Base-by-base conservation (phyloP, 2,888 invertebrate genomes). In the Tetranychus piercei region DNA sequence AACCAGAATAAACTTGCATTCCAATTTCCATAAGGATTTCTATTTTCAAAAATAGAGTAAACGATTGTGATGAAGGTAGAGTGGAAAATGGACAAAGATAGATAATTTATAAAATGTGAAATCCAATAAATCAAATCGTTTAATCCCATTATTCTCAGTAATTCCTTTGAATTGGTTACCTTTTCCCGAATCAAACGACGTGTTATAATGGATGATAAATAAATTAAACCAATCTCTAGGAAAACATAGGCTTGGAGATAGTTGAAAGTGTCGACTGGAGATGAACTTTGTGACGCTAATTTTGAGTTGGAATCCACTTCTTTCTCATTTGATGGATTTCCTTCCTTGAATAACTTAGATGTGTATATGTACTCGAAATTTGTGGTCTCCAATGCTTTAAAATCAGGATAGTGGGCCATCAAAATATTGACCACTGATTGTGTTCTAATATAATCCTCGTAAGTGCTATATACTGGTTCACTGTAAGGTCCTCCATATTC, bases 91-190 rank as follows among this genome's bases (percentile, higher is more conserved):
- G 20, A 66, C 15, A 66, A 20, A 9, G 77, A 22, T 76, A 77
- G 15, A 76, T n/a, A 70, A 78, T 78, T 66, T 75, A 76, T 20
- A 77, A 76, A 66, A 1, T 66, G 66, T 7, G 66, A 66, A 6
- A 67, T 45, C 78, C 78, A 79, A 65, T 78, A 79, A 11, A 77
- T 73, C 70, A 67, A 74, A 74, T 78, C 78, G 6, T 77, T 76
- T 75, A 78, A 76, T 20, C 79, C 78, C 76, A 79, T 79, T 78
- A 79, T 79, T 65, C 77, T 76, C 18, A 79, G 65, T 44, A 78
- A 66, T 69, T 79, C 79, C 73, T 78, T 78, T 8, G 77, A 76
- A 55, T 77, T 73, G 55, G 75, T 76, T 7, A 45, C 71, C 45
- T 79, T 79, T 75, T 79, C 78, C 34, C 77, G 77, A 11, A 34